Evolutionary conservation across 1,140 invertebrate genomes (phyloP).

Genomic region (Apis cerana): DNA sequence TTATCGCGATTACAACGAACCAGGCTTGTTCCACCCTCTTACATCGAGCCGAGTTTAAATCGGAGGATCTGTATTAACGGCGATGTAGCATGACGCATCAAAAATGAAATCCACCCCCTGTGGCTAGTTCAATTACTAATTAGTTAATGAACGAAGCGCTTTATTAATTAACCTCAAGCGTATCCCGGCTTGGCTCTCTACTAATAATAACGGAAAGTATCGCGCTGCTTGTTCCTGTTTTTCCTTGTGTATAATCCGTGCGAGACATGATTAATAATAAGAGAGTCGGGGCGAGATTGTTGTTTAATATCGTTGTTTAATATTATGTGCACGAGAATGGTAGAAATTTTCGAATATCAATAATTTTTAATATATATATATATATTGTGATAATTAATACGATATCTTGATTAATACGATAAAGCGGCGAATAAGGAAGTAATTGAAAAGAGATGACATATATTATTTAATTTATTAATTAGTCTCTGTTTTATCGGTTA

Average conservation of each 20-base stretch:
- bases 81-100: conserved; percentile 34
- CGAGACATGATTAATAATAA: too few relatives aligned
- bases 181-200: background rate
- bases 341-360: too few relatives aligned
- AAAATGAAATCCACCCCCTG: conserved; percentile 31
- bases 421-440: too few relatives aligned
- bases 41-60: conserved; percentile 33
- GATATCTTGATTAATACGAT: too few relatives aligned
- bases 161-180: conserved; percentile 53
- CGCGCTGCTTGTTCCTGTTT: background rate
- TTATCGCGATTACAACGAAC: conserved; percentile 16
- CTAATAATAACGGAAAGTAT: background rate
- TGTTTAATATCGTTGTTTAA: too few relatives aligned
- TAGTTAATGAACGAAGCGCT: conserved; percentile 55
- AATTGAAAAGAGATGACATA: too few relatives aligned
- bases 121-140: conserved; percentile 43
- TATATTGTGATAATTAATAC: too few relatives aligned
- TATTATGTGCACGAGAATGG: too few relatives aligned
- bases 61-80: conserved; percentile 2
- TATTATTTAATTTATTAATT: too few relatives aligned
- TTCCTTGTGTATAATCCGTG: background rate
- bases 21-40: background rate
- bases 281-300: too few relatives aligned
- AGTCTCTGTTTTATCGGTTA: too few relatives aligned
- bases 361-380: too few relatives aligned